phyloP scores from a whole-genome alignment of 2,797 vertebrate genomes.

The Dermochelys coriacea region DNA sequence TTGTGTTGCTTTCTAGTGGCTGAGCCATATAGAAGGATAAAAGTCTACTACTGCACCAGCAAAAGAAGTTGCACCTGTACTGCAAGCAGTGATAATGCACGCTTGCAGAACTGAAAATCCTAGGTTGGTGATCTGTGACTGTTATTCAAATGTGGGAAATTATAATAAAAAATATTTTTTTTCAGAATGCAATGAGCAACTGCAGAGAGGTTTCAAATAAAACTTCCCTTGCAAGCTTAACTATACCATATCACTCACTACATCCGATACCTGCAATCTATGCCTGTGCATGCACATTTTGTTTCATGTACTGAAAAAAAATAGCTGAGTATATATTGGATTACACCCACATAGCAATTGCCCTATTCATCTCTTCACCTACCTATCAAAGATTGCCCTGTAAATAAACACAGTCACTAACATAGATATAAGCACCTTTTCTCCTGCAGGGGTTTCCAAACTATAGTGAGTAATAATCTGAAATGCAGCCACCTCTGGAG shows the following conservation, averaged over 20 bases:
- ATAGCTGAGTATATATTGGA: conserved; percentile 44
- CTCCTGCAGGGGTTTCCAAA: conserved; percentile 54
- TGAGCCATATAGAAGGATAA: conserved; percentile 19
- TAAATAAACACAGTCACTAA: conserved; percentile 70
- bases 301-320: conserved; percentile 59
- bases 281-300: conserved; percentile 56
- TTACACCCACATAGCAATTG: conserved; percentile 53
- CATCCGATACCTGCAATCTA: conserved; percentile 55
- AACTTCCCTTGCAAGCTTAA: conserved; percentile 60
- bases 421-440: conserved; percentile 70
- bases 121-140: conserved; percentile 26
- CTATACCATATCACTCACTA: conserved; percentile 44
- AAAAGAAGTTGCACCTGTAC: conserved; percentile 3
- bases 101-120: conserved; percentile 31
- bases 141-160: conserved; percentile 48
- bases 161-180: conserved; percentile 17
- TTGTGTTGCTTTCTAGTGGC: background rate
- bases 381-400: conserved; percentile 65
- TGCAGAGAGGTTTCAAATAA: conserved; percentile 52
- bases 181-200: conserved; percentile 40
- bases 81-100: background rate
- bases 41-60: conserved; percentile 21
- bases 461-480: conserved; percentile 61
- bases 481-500: conserved; percentile 57
- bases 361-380: conserved; percentile 67